Evolutionary conservation across 2,113 vertebrate species (phyloP), one percentile per base, ranked within the genome.

Genomic region (Cynopterus brachyotis): DNA sequence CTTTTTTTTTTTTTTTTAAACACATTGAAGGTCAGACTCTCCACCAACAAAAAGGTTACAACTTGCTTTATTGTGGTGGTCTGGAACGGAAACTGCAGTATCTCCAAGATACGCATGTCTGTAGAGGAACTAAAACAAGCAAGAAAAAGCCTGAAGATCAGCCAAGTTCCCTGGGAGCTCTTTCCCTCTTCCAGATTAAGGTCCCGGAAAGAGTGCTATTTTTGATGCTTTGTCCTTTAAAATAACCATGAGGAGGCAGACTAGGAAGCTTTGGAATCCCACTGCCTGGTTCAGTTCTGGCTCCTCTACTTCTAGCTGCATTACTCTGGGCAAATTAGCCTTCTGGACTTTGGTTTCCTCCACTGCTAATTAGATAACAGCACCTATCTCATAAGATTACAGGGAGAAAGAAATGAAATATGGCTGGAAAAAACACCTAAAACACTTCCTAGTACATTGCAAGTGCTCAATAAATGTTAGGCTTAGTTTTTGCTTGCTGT

Each of bases 71-170:
- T 82, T 62, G 60, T 45, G 37, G 16, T 62, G 37, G 9, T 45
- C 79, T 82, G 16, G 60, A 82, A 82, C 26, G 9, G 42, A 40
- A 62, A 62, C 17, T 9, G 12, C 57, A 82, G 2, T 62, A 45
- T 82, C 59, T 82, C 59, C 40, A 3, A 82, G 79, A 40, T 32
- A 62, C 13, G 22, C 45, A 62, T 45, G 57, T 10, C 79, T 62
- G 40, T 8, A 81, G 50, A 94, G 30, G n/a, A 94, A 96, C 53
- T 89, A 89, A 80, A 95, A 78, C n/a, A 80, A 79, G 4, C 55
- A 96, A 92, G 69, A 92, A 97, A 97, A 96, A 67, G 13, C 17
- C 91, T 94, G 64, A 92, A 91, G n/a, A 84, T 82, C 24, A 89
- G 53, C 28, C 47, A 92, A 79, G 37, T 69, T 92, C 45, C 42